Base-by-base conservation (phyloP, 1,140 invertebrate genomes). In the Zaprionus kolodkinae region DNA sequence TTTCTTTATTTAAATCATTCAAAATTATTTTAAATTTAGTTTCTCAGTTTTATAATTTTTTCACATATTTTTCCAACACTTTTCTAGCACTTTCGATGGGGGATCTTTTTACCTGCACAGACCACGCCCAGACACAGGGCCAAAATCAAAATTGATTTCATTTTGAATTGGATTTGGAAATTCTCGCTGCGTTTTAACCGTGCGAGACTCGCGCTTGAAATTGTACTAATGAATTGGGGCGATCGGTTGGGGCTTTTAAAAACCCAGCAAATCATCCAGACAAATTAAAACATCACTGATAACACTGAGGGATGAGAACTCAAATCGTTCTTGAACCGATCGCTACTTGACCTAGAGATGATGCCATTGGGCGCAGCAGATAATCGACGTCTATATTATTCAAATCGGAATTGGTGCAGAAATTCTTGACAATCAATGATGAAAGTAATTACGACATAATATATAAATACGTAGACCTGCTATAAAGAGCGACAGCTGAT, bases 331-430 rank as follows among this genome's bases (percentile, higher is more conserved):
- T 91, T 85, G 79, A 91, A 77, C 74, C 21, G 77, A 88, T 91
- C 75, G 70, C 83, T 82, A 77, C 77, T 91, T 91, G 89, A 91
- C 89, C 89, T 89, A 91, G 84, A 91, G 79, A 80, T 64, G 65
- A 80, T 86, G 78, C 61, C 68, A 76, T 67, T 78, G 60, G 78
- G 33, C 45, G 35, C 38, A 72, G 36, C 72, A 78, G 79, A 82
- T 82, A 82, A 55, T 65, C 13, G 15, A 21, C 54, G 55, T 36
- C n/a, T 27, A 33, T 27, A 27, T 15, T 69, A 79, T 72, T 79
- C 45, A 71, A 76, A 66, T 85, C 66, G 81, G 54, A 85, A 89
- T 89, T 89, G 78, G 86, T 89, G 85, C 85, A 89, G 85, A 89
- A 90, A 89, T 66, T 73, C 70, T 63, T 70, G 60, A 70, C 60